Evolutionary conservation across 2,113 vertebrate genomes (phyloP), one percentile per base, ranked within the genome.

Genomic region (Barbus barbus): DNA sequence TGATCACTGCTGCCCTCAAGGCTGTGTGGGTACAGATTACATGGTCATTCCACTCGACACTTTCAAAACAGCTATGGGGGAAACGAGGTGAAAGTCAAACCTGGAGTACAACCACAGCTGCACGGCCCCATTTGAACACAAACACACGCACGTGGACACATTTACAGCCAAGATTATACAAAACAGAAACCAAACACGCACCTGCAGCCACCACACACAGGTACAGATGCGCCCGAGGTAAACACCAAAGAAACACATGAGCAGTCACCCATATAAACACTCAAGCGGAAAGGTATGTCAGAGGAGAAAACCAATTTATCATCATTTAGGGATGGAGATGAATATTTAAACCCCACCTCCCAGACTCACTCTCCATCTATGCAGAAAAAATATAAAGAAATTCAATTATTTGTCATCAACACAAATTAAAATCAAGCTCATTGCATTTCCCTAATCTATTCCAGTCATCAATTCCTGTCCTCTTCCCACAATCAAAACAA

Each of bases 11-110:
- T 3, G 75, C 9, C 75, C 97, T 97, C 96, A 96, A 96, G 95
- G 92, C 94, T 94, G 95, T 93, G 93, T 95, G 95, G 93, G 95
- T 95, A 92, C 91, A 96, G 96, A 97, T 97, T 96, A 97, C 96
- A 94, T 95, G 94, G 95, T 94, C 22, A 24, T 78, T 91, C 93
- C 94, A 96, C 93, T 95, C 94, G 91, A 90, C 94, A 91, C 92
- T 12, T 78, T n/a, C 31, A 36, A 48, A 91, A 94, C 91, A 94
- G 94, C 94, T 92, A 93, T 86, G 91, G 56, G 87, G 93, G 92
- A 83, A 91, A 92, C 91, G 92, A 91, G 87, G 94, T 94, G 93
- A 94, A 90, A 90, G 92, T 93, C 93, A 94, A 92, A 93, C 90
- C 90, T 80, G 38, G 81, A 79, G 71, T 79, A 84, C 75, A 41